Base-by-base conservation (phyloP, 2,113 vertebrate genomes). In the Lota lota region DNA sequence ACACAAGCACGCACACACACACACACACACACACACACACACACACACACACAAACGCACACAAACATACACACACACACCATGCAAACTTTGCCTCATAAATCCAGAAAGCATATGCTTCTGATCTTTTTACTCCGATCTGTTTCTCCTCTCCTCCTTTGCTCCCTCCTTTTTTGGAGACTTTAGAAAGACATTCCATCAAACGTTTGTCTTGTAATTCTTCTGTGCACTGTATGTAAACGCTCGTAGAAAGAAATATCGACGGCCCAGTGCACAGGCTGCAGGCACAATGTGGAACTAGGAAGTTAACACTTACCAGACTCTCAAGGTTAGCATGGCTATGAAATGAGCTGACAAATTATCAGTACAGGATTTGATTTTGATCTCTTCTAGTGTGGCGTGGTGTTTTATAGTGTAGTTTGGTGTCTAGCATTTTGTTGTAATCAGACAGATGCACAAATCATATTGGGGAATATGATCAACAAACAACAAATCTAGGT, bases 91-190 rank as follows among this genome's bases (percentile, higher is more conserved):
- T 36, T 1, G 3, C 1, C 64, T 63, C 61, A 22, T 74, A 80
- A 80, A 78, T 80, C 72, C 62, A 64, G 18, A 75, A 19, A n/a
- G 28, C 54, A 59, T 40, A 58, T 61, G 63, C 40, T 51, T 71
- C 12, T 33, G 64, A 54, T 69, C 62, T 70, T 59, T 61, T 16
- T 4, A 24, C 71, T 67, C 58, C 73, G 64, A 73, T 69, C 64
- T 57, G 54, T 68, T 47, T 70, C 63, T 64, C 40, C 63, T 47
- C 40, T 47, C 40, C 40, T 47, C 40, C 63, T 63, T 3, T 22
- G 18, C 63, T 50, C 59, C 56, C 71, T 70, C 69, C 69, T 71
- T 84, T 70, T 64, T 69, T 77, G 74, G 67, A 77, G 40, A 62
- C 58, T 66, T 47, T 33, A 51, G 66, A 73, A 76, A 66, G 65